Base-by-base conservation (phyloP, 2,888 invertebrate genomes). In the Drosophila birchii region DNA sequence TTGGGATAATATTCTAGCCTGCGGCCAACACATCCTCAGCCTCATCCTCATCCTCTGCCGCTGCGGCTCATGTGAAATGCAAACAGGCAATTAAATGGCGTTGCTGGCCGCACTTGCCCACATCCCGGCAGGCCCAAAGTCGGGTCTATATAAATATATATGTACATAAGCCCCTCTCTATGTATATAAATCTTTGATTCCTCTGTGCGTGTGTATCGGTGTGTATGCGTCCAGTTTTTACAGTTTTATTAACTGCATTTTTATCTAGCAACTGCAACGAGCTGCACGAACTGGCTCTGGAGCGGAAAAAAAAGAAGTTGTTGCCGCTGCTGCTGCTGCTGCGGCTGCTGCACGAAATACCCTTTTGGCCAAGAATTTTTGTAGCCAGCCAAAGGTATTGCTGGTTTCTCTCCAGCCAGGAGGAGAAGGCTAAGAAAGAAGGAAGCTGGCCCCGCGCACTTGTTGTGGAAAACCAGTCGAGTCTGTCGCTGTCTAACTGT, bases 191-290 rank as follows among this genome's bases (percentile, higher is more conserved):
- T 49, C 56, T 68, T 43, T 66, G 53, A 67, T 57, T 47, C 73
- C 39, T 57, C 49, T 54, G 20, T 44, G 53, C 47, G 45, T 61
- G 41, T 64, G 53, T 62, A 20, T 72, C 49, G 55, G 51, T 56
- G 39, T 47, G 26, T 49, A 90, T 91, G 91, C 91, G 90, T 90
- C 91, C 91, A 91, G 90, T 90, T 90, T 90, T 90, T 91, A 90
- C 90, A 90, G 91, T 90, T 91, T 88, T 85, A 81, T 89, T 90
- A 90, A 89, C 90, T 90, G 90, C 91, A 88, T 88, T 86, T 89
- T 88, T 89, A 87, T 89, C 89, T 87, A 81, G 89, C 71, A 78
- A 79, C 87, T 76, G 79, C 84, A 70, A 73, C 79, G 59, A 88
- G 77, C 83, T 86, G 88, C 89, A 86, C 89, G 87, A 88, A 84